phyloP scores from a whole-genome alignment of 2,888 invertebrate genomes.

The Teinopalpus imperialis region DNA sequence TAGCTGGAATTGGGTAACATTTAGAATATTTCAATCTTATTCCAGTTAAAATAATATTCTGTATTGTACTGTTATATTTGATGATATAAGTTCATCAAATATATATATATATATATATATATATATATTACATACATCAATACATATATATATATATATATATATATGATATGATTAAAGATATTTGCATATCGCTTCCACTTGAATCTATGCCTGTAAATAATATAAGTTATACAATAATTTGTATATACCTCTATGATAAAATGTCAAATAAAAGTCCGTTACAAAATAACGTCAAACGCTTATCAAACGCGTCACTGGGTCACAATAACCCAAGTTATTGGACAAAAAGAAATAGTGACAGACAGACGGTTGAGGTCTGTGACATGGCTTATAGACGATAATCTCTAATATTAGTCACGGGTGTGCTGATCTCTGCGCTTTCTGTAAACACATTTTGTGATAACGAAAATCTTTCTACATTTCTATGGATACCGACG shows the following conservation, averaged over 20 bases:
- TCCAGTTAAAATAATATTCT: no score
- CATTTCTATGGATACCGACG: no score
- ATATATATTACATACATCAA: no score
- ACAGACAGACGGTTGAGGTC: constrained; percentile 13
- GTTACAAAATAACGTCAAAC: constrained; percentile 30
- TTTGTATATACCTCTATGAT: neutral
- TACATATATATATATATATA: no score
- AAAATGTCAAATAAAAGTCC: constrained; percentile 23
- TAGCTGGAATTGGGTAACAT: no score
- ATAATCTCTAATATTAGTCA: constrained; percentile 15
- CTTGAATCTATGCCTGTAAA: no score
- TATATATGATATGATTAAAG: no score
- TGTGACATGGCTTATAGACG: constrained; percentile 22
- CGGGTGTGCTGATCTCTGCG: constrained; percentile 5
- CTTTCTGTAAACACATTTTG: constrained; percentile 21
- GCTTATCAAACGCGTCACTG: constrained; percentile 30
- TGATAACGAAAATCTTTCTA: constrained; percentile 6
- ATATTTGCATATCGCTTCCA: no score
- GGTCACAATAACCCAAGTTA: constrained; percentile 30
- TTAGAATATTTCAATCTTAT: no score
- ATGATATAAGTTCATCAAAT: no score
- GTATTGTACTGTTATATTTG: no score
- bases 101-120: no score
- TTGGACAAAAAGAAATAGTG: constrained; percentile 25
- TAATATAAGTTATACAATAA: neutral